Evolutionary conservation across 2,113 vertebrate genomes (phyloP), one percentile per base, ranked within the genome.

Genomic region (Mellivora capensis): DNA sequence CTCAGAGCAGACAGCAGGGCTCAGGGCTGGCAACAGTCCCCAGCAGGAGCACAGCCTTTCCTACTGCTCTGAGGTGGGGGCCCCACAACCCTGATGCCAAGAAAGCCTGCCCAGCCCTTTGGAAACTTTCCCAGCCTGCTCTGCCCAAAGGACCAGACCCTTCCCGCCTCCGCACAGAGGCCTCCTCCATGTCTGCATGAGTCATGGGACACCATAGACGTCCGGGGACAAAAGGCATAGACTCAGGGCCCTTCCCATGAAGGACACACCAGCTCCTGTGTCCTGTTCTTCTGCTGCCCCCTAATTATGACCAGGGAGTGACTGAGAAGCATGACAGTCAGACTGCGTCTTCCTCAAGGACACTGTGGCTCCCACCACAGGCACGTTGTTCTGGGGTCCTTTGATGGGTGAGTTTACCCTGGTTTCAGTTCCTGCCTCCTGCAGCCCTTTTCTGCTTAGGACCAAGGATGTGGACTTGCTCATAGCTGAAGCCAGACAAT

Each of bases 1-100:
- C 74, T 39, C 49, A 34, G 2, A 7, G n/a, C 7, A 39, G 27
- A n/a, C 14, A 76, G 39, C 15, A 49, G 15, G 23, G 5, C 21
- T 37, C 39, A 39, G 74, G 29, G 8, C 15, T 11, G 27, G 21
- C 17, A 57, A 49, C 39, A 67, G 37, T 18, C 10, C 29, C 14
- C 7, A 49, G 15, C 4, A 44, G 6, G 49, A 52, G 49, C 49
- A 52, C 49, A 52, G 49, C 49, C 49, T 52, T 52, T 52, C 49
- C 49, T 52, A 52, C 49, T 1, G 14, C 49, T 52, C 2, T 27
- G 8, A 7, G 2, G 0, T 3, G 1, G 23, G 37, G 21, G 7
- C 2, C 21, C 39, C 72, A 37, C 61, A 44, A 76, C 72, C 6
- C 12, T 29, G 25, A 42, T 15, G 52, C 17, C 17, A 54, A 18